Evolutionary conservation across 2,888 invertebrate genomes (phyloP).

Genomic region (Spatulosminthurus flaviceps): DNA sequence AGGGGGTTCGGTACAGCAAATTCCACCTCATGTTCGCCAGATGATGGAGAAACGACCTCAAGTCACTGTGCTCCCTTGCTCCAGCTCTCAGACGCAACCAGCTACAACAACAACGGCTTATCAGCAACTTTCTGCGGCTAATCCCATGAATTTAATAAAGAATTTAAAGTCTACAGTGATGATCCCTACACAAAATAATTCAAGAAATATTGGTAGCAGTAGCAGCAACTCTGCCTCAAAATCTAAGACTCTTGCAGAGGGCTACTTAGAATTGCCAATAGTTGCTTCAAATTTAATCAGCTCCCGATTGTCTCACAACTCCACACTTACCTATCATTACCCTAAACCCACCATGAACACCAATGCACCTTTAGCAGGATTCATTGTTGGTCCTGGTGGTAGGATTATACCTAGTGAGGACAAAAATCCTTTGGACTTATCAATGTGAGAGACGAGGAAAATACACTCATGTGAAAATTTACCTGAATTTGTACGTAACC

Average conservation of each 20-base stretch:
- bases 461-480: too few species aligned
- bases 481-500: neutral
- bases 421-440: conserved; percentile 37
- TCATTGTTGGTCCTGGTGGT: conserved; percentile 10
- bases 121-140: neutral
- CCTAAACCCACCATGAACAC: neutral
- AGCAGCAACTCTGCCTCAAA: neutral
- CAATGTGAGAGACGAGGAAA: neutral
- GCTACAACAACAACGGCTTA: neutral
- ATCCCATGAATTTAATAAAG: conserved; percentile 31
- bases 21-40: conserved; percentile 37
- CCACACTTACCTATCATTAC: conserved; percentile 38
- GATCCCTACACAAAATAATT: neutral
- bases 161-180: conserved; percentile 25
- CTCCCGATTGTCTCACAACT: conserved; percentile 37
- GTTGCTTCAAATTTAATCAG: conserved; percentile 23
- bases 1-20: neutral
- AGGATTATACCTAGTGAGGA: conserved; percentile 1
- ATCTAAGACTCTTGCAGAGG: neutral
- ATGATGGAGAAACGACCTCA: conserved; percentile 45
- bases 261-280: conserved; percentile 7
- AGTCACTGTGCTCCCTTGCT: conserved; percentile 40
- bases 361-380: neutral
- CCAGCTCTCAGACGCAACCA: neutral
- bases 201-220: neutral